Percentiles rank a stretch among this genome's conserved stretches.
Evolutionary conservation across 2,888 invertebrate species (phyloP).

Genomic region (Eristalis arbustorum): DNA sequence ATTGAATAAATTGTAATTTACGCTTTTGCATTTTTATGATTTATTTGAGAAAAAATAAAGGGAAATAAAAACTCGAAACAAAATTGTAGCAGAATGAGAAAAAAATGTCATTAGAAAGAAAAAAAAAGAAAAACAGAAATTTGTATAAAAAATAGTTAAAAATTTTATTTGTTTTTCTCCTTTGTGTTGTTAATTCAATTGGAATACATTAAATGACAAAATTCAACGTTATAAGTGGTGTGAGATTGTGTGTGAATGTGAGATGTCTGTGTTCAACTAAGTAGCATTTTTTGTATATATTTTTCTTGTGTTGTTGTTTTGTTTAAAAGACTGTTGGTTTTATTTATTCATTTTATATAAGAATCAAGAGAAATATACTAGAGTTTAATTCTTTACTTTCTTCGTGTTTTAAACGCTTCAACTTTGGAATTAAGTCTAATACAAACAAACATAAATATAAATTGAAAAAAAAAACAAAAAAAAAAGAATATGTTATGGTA

Average conservation of each 20-base stretch:
- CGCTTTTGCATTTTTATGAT: slow-evolving; percentile 10
- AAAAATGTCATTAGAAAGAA: slow-evolving; percentile 46
- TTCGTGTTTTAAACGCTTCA: neutral
- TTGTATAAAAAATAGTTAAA: slow-evolving; percentile 63
- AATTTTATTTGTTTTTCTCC: slow-evolving; percentile 47
- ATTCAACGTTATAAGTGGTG: slow-evolving; percentile 53
- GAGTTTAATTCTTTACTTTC: slow-evolving; percentile 5
- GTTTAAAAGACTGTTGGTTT: neutral
- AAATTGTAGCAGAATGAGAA: slow-evolving; percentile 62
- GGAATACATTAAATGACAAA: slow-evolving; percentile 57
- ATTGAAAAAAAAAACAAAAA: neutral
- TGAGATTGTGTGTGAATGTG: slow-evolving; percentile 16
- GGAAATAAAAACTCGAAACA: slow-evolving; percentile 24
- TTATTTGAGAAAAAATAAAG: neutral
- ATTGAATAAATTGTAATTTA: slow-evolving; percentile 51
- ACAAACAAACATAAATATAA: slow-evolving; percentile 5
- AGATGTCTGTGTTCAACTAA: slow-evolving; percentile 28
- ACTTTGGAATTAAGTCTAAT: slow-evolving; percentile 7
- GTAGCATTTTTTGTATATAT: slow-evolving; percentile 4
- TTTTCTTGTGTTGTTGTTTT: neutral
- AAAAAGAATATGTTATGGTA: neutral
- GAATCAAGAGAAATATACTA: slow-evolving; percentile 31
- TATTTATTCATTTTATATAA: slow-evolving; percentile 1
- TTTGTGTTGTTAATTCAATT: slow-evolving; percentile 40
- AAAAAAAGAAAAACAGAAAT: slow-evolving; percentile 46